Evolutionary conservation across 2,888 invertebrate species (phyloP), one percentile per base, ranked within the genome.

Genomic region (Conchocele bisecta): DNA sequence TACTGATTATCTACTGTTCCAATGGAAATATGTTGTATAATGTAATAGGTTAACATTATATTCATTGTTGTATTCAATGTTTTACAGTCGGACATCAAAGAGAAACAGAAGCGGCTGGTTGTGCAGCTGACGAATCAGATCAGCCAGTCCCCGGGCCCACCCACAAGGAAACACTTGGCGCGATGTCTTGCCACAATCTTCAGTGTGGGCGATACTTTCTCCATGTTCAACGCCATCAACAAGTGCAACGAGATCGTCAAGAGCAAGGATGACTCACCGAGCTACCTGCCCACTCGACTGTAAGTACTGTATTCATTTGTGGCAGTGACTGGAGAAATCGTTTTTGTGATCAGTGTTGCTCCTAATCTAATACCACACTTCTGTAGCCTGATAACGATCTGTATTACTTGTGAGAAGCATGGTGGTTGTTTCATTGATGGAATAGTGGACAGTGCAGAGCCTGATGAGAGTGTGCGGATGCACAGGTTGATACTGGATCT

Each of bases 231-330:
- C 85, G 98, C 98, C 2, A 97, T 99, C 60, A 99, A 99, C 92
- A 96, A 96, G 85, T 99, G 99, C 92, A 99, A 99, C 93, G 99
- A 99, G 89, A 96, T 98, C 82, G 93, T 99, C 65, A 97, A 96
- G 92, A 97, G 96, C 85, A 98, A 98, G 91, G 99, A 99, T 93
- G 99, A 99, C 91, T 98, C 98, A 0, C 98, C 98, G 0, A 97
- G 97, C 84, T 98, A 97, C 91, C 93, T 98, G 79, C 96, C 98
- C 9, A 97, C 97, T 3, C 95, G 96, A 93, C 92, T 99, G 98
- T 98, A 93, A 95, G 95, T 91, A 60, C 24, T 17, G n/a, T n/a
- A n/a, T n/a, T n/a, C n/a, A n/a, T n/a, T n/a, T n/a, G n/a, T n/a
- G n/a, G n/a, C n/a, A n/a, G n/a, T n/a, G n/a, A n/a, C n/a, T n/a